Conservation (phyloP, 2,888 invertebrate genomes). For the Leptinotarsa peninsularis region DNA sequence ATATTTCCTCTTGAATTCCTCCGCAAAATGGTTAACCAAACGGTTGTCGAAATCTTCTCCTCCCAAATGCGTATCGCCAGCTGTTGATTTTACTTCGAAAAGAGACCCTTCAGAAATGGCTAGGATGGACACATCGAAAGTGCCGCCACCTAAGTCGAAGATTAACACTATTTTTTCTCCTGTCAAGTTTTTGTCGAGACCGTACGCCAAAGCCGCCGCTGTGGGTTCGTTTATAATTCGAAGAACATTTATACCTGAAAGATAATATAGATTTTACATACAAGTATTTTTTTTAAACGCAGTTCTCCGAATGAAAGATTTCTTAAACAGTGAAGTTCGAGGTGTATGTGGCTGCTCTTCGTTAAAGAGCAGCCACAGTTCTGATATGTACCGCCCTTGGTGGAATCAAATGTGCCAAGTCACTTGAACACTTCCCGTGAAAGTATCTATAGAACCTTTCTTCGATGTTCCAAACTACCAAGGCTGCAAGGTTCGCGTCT, state of each 20-base stretch:
- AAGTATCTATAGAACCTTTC: too few relatives aligned
- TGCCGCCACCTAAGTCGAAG: constrained; percentile 74
- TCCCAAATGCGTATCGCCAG: constrained; percentile 87
- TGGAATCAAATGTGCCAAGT: too few relatives aligned
- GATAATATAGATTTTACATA: background rate
- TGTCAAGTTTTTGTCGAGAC: constrained; percentile 52
- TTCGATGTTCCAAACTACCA: too few relatives aligned
- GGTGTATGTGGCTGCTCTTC: too few relatives aligned
- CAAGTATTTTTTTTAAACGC: background rate
- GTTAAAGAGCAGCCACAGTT: too few relatives aligned
- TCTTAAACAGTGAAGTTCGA: too few relatives aligned
- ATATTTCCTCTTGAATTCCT: constrained; percentile 79
- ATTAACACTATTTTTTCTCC: constrained; percentile 72
- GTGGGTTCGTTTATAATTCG: constrained; percentile 85
- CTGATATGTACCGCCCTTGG: too few relatives aligned
- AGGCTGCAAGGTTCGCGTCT: too few relatives aligned
- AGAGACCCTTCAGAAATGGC: constrained; percentile 85
- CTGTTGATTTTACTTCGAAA: constrained; percentile 86
- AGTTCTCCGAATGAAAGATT: too few relatives aligned
- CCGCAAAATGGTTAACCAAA: constrained; percentile 74
- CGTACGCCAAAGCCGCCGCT: constrained; percentile 52
- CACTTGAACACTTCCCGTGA: too few relatives aligned
- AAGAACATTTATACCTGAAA: constrained; percentile 78
- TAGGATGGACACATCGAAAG: constrained; percentile 86
- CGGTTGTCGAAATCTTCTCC: constrained; percentile 77